Percentiles rank a stretch among this genome's conserved stretches.
phyloP scores from a whole-genome alignment of 2,888 invertebrate species.

The Sinhomidia bicolor region DNA sequence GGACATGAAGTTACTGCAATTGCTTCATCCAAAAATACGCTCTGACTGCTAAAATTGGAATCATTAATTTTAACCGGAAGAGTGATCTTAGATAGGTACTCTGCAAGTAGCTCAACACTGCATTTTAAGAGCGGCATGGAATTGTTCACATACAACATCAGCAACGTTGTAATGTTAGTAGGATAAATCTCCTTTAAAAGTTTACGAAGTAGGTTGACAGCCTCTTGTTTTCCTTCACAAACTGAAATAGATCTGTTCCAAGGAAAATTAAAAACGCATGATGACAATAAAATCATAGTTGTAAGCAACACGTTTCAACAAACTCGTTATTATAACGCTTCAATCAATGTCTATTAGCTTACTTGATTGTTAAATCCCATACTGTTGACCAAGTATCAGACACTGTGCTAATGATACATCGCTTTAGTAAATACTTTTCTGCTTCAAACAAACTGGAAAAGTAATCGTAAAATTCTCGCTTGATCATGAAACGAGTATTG shows the following conservation, averaged over 20 bases:
- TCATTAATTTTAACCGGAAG: constrained; percentile 71
- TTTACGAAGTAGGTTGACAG: constrained; percentile 68
- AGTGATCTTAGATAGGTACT: constrained; percentile 71
- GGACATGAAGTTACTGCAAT: constrained; percentile 61
- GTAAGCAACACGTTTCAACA: too few relatives aligned
- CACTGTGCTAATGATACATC: constrained; percentile 41
- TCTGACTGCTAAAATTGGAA: constrained; percentile 24
- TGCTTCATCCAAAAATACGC: constrained; percentile 39
- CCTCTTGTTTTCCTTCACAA: constrained; percentile 65
- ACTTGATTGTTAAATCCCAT: constrained; percentile 77
- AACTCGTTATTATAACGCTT: not conserved
- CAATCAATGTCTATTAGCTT: not conserved
- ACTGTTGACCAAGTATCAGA: constrained; percentile 74
- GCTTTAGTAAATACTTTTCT: constrained; percentile 71
- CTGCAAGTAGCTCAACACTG: constrained; percentile 72
- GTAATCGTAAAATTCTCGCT: constrained; percentile 70
- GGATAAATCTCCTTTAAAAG: constrained; percentile 75
- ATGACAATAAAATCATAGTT: too few relatives aligned
- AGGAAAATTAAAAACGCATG: too few relatives aligned
- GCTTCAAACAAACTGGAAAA: constrained; percentile 73
- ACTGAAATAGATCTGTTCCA: constrained; percentile 68
- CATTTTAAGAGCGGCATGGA: constrained; percentile 61
- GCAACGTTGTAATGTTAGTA: constrained; percentile 68
- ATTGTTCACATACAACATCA: constrained; percentile 59
- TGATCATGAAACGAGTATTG: constrained; percentile 60